Conservation (phyloP, 53 echinoderm and acorn worm species). For the Patiria pectinifera region DNA sequence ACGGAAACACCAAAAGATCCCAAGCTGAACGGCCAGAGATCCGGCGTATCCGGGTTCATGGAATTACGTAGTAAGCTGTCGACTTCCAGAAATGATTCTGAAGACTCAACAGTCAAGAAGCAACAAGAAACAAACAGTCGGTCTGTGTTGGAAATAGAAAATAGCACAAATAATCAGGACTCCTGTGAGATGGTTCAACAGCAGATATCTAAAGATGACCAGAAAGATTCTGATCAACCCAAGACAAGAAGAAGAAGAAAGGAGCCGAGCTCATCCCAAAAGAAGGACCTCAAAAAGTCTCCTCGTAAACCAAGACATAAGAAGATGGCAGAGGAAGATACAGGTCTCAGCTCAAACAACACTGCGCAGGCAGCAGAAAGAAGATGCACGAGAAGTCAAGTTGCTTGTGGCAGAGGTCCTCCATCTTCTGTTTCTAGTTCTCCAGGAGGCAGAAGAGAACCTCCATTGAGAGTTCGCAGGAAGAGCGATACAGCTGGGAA, state of each 20-base stretch:
- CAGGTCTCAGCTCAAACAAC: background rate
- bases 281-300: background rate
- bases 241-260: conserved; percentile 14
- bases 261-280: background rate
- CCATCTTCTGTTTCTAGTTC: background rate
- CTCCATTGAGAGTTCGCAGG: background rate
- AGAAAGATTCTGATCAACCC: background rate
- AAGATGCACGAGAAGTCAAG: conserved; percentile 45
- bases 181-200: background rate
- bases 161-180: too few relatives aligned
- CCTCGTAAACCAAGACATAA: background rate
- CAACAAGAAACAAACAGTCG: background rate
- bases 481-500: background rate
- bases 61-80: background rate
- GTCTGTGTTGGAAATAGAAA: background rate
- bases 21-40: background rate
- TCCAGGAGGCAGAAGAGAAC: background rate
- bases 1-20: background rate
- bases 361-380: background rate
- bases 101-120: background rate
- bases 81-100: background rate
- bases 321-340: background rate
- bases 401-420: background rate
- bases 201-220: background rate
- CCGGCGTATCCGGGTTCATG: conserved; percentile 11